Evolutionary conservation across 2,113 vertebrate genomes (phyloP), one percentile per base, ranked within the genome.

Genomic region (Macroglossus sobrinus): DNA sequence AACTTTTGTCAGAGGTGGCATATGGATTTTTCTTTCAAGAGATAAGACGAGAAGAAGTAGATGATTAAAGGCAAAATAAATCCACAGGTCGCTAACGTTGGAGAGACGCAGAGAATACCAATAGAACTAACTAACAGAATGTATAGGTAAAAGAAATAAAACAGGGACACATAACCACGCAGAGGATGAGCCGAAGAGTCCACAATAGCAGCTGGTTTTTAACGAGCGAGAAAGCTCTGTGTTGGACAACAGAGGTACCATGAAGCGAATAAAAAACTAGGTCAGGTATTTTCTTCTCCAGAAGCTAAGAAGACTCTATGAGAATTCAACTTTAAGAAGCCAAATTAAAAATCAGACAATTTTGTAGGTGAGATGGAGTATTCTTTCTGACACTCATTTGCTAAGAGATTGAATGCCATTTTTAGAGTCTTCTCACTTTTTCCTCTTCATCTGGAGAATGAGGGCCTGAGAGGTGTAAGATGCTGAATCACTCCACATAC

Each of bases 11-110:
- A 63, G 47, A 71, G 47, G 30, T 28, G 45, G 28, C 22, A 59
- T 64, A 86, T 89, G 13, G 50, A 81, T 85, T 81, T 96, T 93
- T 68, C 38, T 92, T 76, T 69, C 33, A 55, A 92, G 40, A 78
- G 16, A 53, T 76, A 61, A 82, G 59, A 13, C 33, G 43, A 93
- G 63, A 40, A 28, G 43, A 93, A 93, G 38, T 35, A 61, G 45
- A 47, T 76, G 45, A 45, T 88, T 88, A 66, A 95, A 93, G 59
- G 59, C 59, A 63, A 71, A 91, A 64, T 21, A 81, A 71, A 94
- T n/a, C 9, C 24, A 64, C 7, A 63, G 28, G 40, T 81, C 53
- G 53, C 16, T 47, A 50, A 47, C 24, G 35, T 8, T 68, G 13
- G 21, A 43, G 16, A 79, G 79, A 59, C 18, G 12, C 0, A 35